Conservation (phyloP, 2,888 invertebrate genomes). For the Agriopis leucophaearia region DNA sequence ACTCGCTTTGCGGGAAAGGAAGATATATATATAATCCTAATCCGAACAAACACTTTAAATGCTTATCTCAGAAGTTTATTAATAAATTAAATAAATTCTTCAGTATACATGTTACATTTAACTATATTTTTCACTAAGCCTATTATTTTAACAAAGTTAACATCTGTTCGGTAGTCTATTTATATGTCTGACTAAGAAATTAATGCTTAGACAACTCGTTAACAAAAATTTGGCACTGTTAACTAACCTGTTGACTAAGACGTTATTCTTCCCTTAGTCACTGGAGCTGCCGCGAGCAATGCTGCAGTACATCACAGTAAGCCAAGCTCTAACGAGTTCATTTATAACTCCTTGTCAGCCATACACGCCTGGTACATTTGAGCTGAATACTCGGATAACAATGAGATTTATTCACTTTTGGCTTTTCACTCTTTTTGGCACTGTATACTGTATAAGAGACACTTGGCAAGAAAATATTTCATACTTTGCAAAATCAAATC, state of each 20-base stretch:
- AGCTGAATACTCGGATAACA: slow-evolving; percentile 43
- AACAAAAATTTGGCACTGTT: slow-evolving; percentile 36
- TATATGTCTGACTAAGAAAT: neutral
- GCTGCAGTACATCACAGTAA: slow-evolving; percentile 63
- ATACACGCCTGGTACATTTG: slow-evolving; percentile 56
- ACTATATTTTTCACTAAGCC: too few relatives aligned
- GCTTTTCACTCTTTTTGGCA: slow-evolving; percentile 12
- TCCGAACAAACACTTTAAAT: too few relatives aligned
- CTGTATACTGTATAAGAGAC: neutral
- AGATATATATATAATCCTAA: too few relatives aligned
- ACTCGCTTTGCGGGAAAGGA: too few relatives aligned
- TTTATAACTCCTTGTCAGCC: slow-evolving; percentile 62
- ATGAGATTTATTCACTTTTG: slow-evolving; percentile 28
- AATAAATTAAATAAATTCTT: too few relatives aligned
- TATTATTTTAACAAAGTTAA: too few relatives aligned
- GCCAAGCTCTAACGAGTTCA: slow-evolving; percentile 67
- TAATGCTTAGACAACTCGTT: neutral
- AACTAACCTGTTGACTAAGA: slow-evolving; percentile 58
- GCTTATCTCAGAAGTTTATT: too few relatives aligned
- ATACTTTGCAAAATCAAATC: neutral
- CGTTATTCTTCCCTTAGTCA: slow-evolving; percentile 46
- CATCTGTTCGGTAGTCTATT: too few relatives aligned
- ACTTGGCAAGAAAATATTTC: neutral
- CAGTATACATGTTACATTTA: too few relatives aligned
- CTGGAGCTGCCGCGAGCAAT: slow-evolving; percentile 45